Evolutionary conservation across 2,113 vertebrate species (phyloP).

Genomic region (Cyrtonyx montezumae): DNA sequence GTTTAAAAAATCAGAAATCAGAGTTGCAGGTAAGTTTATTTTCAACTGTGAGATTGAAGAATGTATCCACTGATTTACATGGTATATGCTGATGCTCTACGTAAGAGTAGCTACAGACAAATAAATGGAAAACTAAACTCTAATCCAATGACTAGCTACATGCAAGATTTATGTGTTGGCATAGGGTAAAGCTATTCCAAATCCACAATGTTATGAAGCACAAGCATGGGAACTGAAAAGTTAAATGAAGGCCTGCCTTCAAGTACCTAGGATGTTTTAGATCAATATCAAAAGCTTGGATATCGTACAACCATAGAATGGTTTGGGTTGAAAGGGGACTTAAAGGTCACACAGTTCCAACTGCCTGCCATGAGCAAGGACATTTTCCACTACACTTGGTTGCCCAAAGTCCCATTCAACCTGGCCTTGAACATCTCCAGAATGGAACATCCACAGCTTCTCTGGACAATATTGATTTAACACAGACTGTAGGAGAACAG

Average conservation of each 20-base stretch:
- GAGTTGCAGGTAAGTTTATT: not conserved
- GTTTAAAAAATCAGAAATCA: not conserved
- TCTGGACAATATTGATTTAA: not conserved
- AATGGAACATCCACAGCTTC: not conserved
- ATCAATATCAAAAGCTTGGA: not conserved
- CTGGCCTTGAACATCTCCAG: not conserved
- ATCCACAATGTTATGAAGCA: not conserved
- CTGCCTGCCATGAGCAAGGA: not conserved
- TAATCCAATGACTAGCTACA: not conserved
- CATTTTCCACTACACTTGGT: not conserved
- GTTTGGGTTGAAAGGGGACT: not conserved
- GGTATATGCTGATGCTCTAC: not conserved
- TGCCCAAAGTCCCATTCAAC: not conserved
- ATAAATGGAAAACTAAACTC: not conserved
- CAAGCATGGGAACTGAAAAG: not conserved
- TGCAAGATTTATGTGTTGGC: not conserved
- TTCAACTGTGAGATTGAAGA: not conserved
- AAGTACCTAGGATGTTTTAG: not conserved
- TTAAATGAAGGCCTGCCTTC: not conserved
- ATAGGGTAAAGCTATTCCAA: not conserved
- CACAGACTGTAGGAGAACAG: not conserved
- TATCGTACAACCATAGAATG: not conserved
- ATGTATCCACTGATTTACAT: not conserved
- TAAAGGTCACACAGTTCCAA: not conserved
- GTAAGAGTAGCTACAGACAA: not conserved